These are phyloP conservation scores for Drosophila colorata DNA, from an alignment of 2,888 invertebrate genomes.

Conservation along the genomic window DNA sequence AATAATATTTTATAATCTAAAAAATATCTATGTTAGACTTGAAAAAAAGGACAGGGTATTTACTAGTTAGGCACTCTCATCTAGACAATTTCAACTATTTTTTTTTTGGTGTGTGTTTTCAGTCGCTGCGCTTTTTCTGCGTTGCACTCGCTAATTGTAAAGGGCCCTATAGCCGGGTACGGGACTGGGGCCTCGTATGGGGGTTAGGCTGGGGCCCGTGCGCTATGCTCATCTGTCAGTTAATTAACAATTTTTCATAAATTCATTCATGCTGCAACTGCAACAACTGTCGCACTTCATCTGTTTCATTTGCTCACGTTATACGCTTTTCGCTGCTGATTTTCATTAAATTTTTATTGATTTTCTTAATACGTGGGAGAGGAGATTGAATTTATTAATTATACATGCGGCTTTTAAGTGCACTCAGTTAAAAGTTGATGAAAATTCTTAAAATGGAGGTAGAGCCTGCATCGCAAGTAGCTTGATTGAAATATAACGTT, in stretches of 20 bases:
- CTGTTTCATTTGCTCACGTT: constrained; percentile 19
- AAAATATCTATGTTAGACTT: too few relatives aligned
- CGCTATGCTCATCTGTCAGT: constrained; percentile 61
- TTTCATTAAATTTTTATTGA: constrained; percentile 43
- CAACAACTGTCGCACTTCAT: constrained; percentile 39
- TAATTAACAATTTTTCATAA: constrained; percentile 73
- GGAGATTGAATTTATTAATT: constrained; percentile 45
- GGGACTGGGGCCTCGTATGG: constrained; percentile 10
- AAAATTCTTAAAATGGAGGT: not conserved
- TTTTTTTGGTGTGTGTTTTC: constrained; percentile 2
- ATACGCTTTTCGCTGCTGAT: constrained; percentile 18
- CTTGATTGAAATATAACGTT: constrained; percentile 2
- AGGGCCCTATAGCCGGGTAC: not conserved
- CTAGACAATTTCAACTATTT: constrained; percentile 3
- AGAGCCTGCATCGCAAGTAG: not conserved
- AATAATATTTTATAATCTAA: too few relatives aligned
- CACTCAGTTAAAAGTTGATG: not conserved
- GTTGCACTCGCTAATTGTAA: constrained; percentile 54
- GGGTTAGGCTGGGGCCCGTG: constrained; percentile 5
- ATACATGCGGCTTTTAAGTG: constrained; percentile 25
- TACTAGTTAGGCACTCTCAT: not conserved
- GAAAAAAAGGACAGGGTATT: not conserved
- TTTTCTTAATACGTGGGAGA: constrained; percentile 18
- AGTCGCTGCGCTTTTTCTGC: constrained; percentile 42
- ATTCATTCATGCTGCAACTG: constrained; percentile 47